Base-by-base conservation (phyloP, 2,797 vertebrate genomes). In the Lutjanus campechanus region DNA sequence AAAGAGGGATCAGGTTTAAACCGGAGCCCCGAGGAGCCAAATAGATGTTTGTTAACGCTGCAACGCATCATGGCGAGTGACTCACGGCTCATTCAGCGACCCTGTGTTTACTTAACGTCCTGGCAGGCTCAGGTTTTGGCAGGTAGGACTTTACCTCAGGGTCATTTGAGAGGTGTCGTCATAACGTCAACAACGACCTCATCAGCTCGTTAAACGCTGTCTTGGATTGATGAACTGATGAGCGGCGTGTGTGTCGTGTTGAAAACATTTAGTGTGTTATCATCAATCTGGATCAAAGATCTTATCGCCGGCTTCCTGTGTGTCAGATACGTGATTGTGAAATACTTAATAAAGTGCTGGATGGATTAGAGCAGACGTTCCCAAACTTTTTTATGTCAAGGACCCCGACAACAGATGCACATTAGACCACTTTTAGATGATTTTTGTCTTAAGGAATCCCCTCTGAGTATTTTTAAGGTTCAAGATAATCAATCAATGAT, bases 61-160 rank as follows among this genome's bases (percentile, higher is more conserved):
- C 85, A 74, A 54, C n/a, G 40, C 1, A 1, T 15, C 59, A 16
- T 36, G 77, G 43, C 12, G 79, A 85, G 60, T 91, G 89, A 91
- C 69, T 91, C 85, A 89, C 2, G 69, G 69, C 73, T 73, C 85
- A 69, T 74, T 82, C 73, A 81, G 66, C 58, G 66, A 47, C 2
- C 6, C 62, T 0, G 49, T 84, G 87, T 91, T 93, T 85, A 79
- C 84, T 90, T 64, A 76, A 85, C 60, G 43, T 79, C 72, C 63
- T 74, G 64, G 74, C 67, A 17, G 84, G 71, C 80, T 88, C 81
- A 20, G 50, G 69, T 81, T 87, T 84, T 80, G 77, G 81, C 84
- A 91, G 75, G 78, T 73, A 54, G 25, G 60, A 11, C 70, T 83
- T 85, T 58, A 68, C 73, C 63, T 81, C 47, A 62, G 54, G 65